phyloP scores from a whole-genome alignment of 2,888 invertebrate species.

The Rhingia rostrata region DNA sequence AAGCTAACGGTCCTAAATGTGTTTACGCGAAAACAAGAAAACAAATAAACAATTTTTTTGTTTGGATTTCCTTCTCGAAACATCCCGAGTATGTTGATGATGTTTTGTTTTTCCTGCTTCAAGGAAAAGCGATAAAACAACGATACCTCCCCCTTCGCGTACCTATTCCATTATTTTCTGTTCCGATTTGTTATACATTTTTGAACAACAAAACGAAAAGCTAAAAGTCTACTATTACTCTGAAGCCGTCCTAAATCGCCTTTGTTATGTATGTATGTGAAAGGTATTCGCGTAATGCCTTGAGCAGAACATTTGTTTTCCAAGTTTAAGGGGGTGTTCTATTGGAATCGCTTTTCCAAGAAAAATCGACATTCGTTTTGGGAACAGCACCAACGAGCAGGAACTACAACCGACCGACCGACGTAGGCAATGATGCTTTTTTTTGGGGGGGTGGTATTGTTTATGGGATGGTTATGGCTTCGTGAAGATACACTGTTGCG shows the following conservation, averaged over 20 bases:
- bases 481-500: background rate
- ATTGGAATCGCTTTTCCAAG: background rate
- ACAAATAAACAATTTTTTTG: conserved; percentile 20
- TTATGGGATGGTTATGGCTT: background rate
- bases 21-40: conserved; percentile 21
- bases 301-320: conserved; percentile 12
- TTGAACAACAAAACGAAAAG: background rate
- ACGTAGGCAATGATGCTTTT: background rate
- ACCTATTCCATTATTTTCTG: background rate
- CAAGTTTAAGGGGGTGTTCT: conserved; percentile 23
- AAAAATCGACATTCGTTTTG: background rate
- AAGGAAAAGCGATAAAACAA: conserved; percentile 13
- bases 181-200: background rate
- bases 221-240: background rate
- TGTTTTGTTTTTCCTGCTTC: conserved; percentile 19
- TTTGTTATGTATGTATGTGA: background rate
- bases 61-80: conserved; percentile 15
- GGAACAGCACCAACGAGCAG: background rate
- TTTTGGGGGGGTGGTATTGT: background rate
- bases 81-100: background rate
- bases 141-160: conserved; percentile 2
- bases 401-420: background rate
- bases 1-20: conserved; percentile 1
- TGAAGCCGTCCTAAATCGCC: background rate
- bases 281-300: background rate